phyloP scores from a whole-genome alignment of 1,140 invertebrate species.

The Drosophila kurseongensis region DNA sequence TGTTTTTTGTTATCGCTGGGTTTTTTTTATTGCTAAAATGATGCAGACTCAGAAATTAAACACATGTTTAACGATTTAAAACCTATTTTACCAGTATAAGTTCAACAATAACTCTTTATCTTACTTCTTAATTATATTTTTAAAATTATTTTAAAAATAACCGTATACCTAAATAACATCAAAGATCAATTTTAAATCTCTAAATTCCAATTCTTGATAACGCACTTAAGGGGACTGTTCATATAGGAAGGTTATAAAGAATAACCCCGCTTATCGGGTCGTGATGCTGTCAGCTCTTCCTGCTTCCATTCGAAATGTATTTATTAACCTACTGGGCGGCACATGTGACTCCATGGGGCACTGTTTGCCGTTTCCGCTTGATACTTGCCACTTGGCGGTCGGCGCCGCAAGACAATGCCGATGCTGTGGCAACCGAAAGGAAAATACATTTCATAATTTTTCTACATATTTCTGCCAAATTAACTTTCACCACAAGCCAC shows the following conservation, averaged over 20 bases:
- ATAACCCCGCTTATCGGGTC: conserved; percentile 9
- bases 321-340: conserved; percentile 54
- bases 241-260: not conserved
- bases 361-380: conserved; percentile 44
- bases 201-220: not conserved
- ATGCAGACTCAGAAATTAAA: no score
- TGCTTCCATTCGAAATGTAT: conserved; percentile 41
- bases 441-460: conserved; percentile 80
- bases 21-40: no score
- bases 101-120: no score
- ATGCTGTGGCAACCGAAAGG: conserved; percentile 64
- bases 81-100: no score
- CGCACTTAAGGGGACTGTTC: not conserved
- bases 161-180: no score
- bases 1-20: no score
- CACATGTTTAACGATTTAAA: no score
- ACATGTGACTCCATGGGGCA: conserved; percentile 19
- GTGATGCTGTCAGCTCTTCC: conserved; percentile 21
- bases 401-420: conserved; percentile 48
- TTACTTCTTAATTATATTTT: no score
- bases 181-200: not conserved
- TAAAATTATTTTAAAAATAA: no score
- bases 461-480: conserved; percentile 71
- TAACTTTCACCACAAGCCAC: conserved; percentile 79
- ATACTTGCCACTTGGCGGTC: conserved; percentile 35